These are phyloP conservation scores for Heliothis virescens DNA, from an alignment of 1,140 invertebrate genomes.

Conservation along the genomic window DNA sequence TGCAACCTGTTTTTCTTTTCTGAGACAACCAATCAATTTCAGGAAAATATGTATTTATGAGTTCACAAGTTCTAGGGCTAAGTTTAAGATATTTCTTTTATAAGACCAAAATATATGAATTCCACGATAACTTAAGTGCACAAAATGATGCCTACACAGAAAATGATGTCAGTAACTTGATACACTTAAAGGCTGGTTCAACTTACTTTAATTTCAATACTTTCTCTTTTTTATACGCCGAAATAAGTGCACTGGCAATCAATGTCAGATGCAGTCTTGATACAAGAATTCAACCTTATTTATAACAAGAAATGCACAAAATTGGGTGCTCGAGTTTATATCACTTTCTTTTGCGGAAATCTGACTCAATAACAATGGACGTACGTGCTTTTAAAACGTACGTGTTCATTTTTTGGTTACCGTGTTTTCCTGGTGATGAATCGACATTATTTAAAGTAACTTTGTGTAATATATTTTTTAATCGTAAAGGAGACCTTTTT, in stretches of 20 bases:
- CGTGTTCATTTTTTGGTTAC: neutral
- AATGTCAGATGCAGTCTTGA: neutral
- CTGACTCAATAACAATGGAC: neutral
- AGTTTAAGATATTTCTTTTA: too few species aligned
- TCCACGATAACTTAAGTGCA: too few species aligned
- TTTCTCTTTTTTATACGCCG: neutral
- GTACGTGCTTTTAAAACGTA: neutral
- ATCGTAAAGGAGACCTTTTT: too few species aligned
- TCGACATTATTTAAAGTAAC: neutral
- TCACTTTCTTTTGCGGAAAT: constrained; percentile 22
- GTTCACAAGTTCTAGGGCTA: too few species aligned
- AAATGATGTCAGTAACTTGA: neutral
- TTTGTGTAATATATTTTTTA: too few species aligned
- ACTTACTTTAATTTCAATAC: neutral
- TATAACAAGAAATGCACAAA: neutral
- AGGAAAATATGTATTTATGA: too few species aligned
- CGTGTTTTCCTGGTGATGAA: neutral
- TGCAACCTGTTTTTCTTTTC: too few species aligned
- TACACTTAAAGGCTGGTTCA: neutral
- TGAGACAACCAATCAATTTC: too few species aligned
- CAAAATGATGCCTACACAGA: too few species aligned
- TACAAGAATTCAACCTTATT: neutral
- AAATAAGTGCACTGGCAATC: neutral
- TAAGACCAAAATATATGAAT: too few species aligned
- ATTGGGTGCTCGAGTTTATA: constrained; percentile 19